These are phyloP conservation scores for Mastacembelus armatus DNA, from an alignment of 2,797 vertebrate species.

Conservation along the genomic window DNA sequence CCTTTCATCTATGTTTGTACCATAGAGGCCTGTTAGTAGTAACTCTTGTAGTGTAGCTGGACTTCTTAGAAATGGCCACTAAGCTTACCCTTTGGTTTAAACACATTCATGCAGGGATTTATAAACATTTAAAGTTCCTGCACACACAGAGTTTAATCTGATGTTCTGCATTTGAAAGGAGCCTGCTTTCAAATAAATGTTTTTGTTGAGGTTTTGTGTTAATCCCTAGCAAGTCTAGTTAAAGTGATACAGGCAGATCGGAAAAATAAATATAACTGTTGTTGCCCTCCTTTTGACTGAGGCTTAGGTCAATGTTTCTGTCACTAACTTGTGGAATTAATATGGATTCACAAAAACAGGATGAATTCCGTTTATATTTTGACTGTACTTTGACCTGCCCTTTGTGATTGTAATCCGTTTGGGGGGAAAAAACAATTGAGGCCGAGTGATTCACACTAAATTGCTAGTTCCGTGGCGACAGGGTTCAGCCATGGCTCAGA, in stretches of 20 bases:
- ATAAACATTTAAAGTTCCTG: constrained; percentile 8
- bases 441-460: constrained; percentile 65
- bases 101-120: constrained; percentile 23
- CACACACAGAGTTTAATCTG: constrained; percentile 22
- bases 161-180: constrained; percentile 20
- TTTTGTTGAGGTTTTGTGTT: neutral
- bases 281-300: neutral
- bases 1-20: constrained; percentile 4
- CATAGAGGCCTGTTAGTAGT: neutral
- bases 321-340: constrained; percentile 15
- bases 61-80: neutral
- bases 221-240: neutral
- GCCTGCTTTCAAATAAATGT: constrained; percentile 15
- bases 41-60: constrained; percentile 2
- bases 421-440: constrained; percentile 12
- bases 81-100: neutral
- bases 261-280: neutral
- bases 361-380: constrained; percentile 38
- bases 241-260: neutral
- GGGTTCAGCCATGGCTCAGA: constrained; percentile 52
- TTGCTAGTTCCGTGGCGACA: constrained; percentile 42
- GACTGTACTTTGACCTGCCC: constrained; percentile 64
- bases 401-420: constrained; percentile 49
- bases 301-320: constrained; percentile 13
- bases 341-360: constrained; percentile 13